phyloP scores from a whole-genome alignment of 1,140 invertebrate genomes.

The Procambarus clarkii region DNA sequence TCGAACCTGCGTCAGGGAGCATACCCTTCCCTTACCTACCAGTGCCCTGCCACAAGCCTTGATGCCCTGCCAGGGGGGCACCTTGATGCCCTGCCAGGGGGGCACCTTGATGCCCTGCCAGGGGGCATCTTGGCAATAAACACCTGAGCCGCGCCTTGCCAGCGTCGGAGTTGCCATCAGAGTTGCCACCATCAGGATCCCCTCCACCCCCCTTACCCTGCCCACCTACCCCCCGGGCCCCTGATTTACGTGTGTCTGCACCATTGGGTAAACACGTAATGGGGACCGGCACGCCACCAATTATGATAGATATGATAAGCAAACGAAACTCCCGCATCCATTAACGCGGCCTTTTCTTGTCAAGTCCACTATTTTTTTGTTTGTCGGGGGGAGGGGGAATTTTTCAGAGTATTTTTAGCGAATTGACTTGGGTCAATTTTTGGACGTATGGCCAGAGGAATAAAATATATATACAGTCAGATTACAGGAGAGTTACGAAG shows the following conservation, averaged over 20 bases:
- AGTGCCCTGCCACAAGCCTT: no score
- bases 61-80: no score
- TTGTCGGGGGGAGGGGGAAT: neutral
- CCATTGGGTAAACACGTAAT: conserved; percentile 14
- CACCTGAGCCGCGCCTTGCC: neutral
- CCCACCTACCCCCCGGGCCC: neutral
- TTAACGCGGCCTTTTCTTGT: conserved; percentile 1
- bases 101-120: no score
- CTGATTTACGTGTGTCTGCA: conserved; percentile 11
- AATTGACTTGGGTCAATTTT: neutral
- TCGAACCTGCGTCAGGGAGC: no score
- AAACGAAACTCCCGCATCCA: conserved; percentile 1
- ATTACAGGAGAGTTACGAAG: neutral
- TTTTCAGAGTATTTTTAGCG: neutral
- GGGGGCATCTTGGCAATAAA: neutral
- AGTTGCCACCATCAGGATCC: neutral
- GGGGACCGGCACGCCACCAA: conserved; percentile 13
- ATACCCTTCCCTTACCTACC: no score
- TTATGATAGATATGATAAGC: conserved; percentile 17
- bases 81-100: no score
- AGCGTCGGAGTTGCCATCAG: neutral
- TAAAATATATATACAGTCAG: neutral
- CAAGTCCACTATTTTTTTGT: neutral
- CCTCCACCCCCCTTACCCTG: no score
- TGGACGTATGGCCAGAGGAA: neutral